These are phyloP conservation scores for Myotis myotis DNA, from an alignment of 2,797 vertebrate species.

Conservation along the genomic window DNA sequence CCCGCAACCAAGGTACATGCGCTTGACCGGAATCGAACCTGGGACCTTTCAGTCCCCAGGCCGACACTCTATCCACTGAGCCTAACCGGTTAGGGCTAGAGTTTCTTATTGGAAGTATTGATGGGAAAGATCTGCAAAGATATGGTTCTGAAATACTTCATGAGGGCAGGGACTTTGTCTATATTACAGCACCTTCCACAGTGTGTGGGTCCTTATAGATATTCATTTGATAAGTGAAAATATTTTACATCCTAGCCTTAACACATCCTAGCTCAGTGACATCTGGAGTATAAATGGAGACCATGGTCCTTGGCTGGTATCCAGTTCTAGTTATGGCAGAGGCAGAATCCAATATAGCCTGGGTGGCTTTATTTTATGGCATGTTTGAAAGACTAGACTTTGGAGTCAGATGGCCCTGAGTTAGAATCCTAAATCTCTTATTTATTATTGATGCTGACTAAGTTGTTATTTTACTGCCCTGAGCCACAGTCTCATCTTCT, in stretches of 20 bases:
- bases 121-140: not conserved
- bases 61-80: no score
- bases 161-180: not conserved
- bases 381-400: not conserved
- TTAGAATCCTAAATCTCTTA: slow-evolving; percentile 16
- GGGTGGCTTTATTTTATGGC: not conserved
- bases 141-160: not conserved
- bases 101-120: not conserved
- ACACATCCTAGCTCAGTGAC: not conserved
- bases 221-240: not conserved
- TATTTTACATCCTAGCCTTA: not conserved
- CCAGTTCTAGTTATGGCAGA: not conserved
- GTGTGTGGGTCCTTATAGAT: not conserved
- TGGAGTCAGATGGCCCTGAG: not conserved
- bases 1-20: no score
- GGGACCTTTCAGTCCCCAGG: no score
- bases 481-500: slow-evolving; percentile 1
- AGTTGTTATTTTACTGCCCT: not conserved
- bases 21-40: no score
- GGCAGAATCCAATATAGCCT: not conserved
- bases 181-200: not conserved
- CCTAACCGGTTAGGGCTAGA: no score
- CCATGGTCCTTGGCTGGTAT: not conserved
- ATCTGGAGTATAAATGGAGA: not conserved
- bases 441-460: not conserved